Evolutionary conservation across 30 jellyfish, hydroid and myxozoan genomes (phyloP), one percentile per base, ranked within the genome.

Genomic region (Cassiopea andromeda): DNA sequence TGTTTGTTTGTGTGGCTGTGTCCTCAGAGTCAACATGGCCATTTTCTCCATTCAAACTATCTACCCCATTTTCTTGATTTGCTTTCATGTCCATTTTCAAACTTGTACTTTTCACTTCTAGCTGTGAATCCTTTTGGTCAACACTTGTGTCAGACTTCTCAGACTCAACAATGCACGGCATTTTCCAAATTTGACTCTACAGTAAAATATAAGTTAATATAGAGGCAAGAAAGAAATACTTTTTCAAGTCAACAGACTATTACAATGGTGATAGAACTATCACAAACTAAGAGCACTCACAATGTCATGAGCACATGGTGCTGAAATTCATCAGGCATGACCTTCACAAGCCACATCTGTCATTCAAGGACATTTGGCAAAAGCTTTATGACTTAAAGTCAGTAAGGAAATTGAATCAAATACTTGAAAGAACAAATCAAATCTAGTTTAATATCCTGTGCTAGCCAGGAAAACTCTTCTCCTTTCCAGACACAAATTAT

Each of bases 131-230:
- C 6, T 85, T 75, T 45, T 87, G 45, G 7, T 17, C 17, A 19
- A 10, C 74, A 19, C 1, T 13, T 3, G 73, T 2, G 86, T 77
- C 72, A 19, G 73, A 1, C 70, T 77, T 60, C 13, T 86, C 93
- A 74, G 94, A 68, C 68, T 87, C 90, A 3, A 87, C 67, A 78
- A 87, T 87, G 80, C 94, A 77, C 72, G 94, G 94, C 94, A 87
- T 87, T 71, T 87, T 85, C 81, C 61, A 75, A 57, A 75, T 43
- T 58, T 7, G 8, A 54, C 48, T 76, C 75, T 54, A 59, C 48
- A 78, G 44, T 47, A 10, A 76, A 46, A 43, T 58, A 58, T 14
- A 14, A 6, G 68, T 6, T 6, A 58, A 58, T 74, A 5, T 27
- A 74, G 13, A 6, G 6, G 19, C 19, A 7, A 46, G 44, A 76